These are phyloP conservation scores for Phodopus roborovskii DNA, from an alignment of 2,113 vertebrate species.

Conservation along the genomic window DNA sequence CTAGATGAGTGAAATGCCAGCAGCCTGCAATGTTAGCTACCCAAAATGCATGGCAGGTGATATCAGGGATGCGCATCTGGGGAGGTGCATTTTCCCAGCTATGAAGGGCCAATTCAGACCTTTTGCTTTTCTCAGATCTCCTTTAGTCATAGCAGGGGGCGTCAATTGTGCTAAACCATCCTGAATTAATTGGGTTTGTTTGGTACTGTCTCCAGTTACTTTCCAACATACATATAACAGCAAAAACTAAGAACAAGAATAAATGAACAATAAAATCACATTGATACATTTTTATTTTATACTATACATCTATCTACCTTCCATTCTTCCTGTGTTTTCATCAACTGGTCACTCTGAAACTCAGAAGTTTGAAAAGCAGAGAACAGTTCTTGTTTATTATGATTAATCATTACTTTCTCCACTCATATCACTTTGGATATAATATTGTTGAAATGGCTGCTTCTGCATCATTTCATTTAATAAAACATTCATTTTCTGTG, in stretches of 20 bases:
- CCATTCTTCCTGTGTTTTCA: neutral
- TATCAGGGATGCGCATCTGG: neutral
- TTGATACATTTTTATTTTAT: neutral
- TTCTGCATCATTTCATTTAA: slow-evolving; percentile 1
- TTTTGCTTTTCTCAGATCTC: slow-evolving; percentile 72
- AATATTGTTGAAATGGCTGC: neutral
- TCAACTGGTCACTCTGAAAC: neutral
- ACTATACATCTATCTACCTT: neutral
- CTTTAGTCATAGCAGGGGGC: slow-evolving; percentile 67
- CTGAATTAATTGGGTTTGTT: slow-evolving; percentile 78
- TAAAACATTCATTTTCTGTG: neutral
- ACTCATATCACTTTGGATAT: slow-evolving; percentile 18
- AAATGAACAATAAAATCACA: slow-evolving; percentile 8
- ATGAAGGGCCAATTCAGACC: slow-evolving; percentile 65
- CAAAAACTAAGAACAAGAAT: neutral
- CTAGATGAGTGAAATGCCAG: neutral
- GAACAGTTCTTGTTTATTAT: neutral
- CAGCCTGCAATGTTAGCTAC: slow-evolving; percentile 42
- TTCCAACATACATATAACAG: slow-evolving; percentile 6
- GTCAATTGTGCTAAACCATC: slow-evolving; percentile 61
- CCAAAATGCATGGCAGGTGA: slow-evolving; percentile 54
- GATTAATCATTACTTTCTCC: neutral
- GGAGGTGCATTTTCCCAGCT: slow-evolving; percentile 38
- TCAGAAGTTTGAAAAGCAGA: neutral
- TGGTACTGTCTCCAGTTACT: slow-evolving; percentile 63